Percentiles rank a stretch among this genome's conserved stretches.
phyloP scores from a whole-genome alignment of 2,888 invertebrate genomes.

The Zelleria hepariella region DNA sequence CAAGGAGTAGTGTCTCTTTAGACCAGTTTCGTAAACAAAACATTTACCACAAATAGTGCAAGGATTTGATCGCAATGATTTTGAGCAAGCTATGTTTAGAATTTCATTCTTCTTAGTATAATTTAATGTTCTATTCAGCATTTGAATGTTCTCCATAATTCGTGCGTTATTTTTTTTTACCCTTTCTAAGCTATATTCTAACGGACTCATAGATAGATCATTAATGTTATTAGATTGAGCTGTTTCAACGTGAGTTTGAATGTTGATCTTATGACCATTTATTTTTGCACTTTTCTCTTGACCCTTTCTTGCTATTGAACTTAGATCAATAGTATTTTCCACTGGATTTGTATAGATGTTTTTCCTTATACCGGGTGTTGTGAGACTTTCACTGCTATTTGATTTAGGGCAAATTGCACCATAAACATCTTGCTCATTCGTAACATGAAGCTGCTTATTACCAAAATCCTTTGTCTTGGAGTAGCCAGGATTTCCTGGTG shows the following conservation, averaged over 20 bases:
- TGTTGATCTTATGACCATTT: not conserved
- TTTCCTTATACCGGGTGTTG: not conserved
- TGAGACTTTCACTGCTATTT: not conserved
- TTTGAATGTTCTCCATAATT: slow-evolving; percentile 63
- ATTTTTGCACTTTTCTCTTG: not conserved
- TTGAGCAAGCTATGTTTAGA: slow-evolving; percentile 41
- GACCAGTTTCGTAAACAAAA: slow-evolving; percentile 61
- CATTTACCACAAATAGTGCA: slow-evolving; percentile 60
- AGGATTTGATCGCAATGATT: slow-evolving; percentile 43
- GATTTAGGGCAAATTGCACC: not conserved
- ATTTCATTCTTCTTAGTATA: slow-evolving; percentile 62
- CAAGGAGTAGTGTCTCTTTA: slow-evolving; percentile 50
- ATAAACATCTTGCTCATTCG: not conserved
- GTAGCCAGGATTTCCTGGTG: not conserved
- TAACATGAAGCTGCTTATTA: too few relatives aligned
- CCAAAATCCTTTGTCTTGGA: too few relatives aligned
- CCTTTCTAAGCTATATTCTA: slow-evolving; percentile 58
- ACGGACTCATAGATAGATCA: slow-evolving; percentile 25
- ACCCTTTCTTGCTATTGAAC: not conserved
- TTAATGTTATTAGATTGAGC: not conserved
- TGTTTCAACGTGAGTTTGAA: not conserved
- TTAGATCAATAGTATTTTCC: not conserved
- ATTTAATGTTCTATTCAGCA: slow-evolving; percentile 55
- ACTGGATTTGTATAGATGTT: not conserved
- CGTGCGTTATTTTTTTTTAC: slow-evolving; percentile 62